Evolutionary conservation across 2,797 vertebrate genomes (phyloP), one percentile per base, ranked within the genome.

Genomic region (Macropodus opercularis): DNA sequence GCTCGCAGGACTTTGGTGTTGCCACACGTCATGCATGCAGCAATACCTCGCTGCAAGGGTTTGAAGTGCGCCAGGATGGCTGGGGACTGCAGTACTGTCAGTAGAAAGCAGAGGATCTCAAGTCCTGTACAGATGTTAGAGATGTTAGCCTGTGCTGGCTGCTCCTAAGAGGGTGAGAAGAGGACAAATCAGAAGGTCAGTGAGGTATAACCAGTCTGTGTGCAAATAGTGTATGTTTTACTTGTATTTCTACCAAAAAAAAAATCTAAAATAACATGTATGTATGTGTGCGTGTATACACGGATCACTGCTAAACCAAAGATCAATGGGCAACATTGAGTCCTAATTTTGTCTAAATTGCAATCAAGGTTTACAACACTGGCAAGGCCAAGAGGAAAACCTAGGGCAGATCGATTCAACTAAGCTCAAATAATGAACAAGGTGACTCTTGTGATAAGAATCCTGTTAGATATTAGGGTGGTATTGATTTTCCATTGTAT

Each of bases 41-140:
- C 96, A 0, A 99, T 95, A 0, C 96, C 98, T 0, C 96, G 88
- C 58, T 99, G 98, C 19, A 99, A 90, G 14, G 98, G 97, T 66
- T 98, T 98, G 83, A 99, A 98, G 89, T 98, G 98, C 48, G 95
- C 92, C 53, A 99, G 93, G 72, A 99, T 91, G 26, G 95, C 96
- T 0, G 95, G 92, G 0, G 97, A 94, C 90, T 97, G 97, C 15
- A 99, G 93, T 2, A 99, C 96, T 0, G 95, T 95, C 32, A 99
- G 70, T 69, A 99, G 86, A 87, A 99, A 98, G 57, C 95, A 96
- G 50, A 99, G 88, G 8, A 99, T 97, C 87, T 99, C 98, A 52
- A 99, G 75, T 0, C 98, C 98, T 0, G 98, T 99, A 87, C 98
- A 99, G 74, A 99, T 97, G 85, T 99, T 99, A 26, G 96, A 96